Percentiles rank a stretch among this genome's conserved stretches.
phyloP scores from a whole-genome alignment of 2,888 invertebrate species.

The Acanthopleura granulata region DNA sequence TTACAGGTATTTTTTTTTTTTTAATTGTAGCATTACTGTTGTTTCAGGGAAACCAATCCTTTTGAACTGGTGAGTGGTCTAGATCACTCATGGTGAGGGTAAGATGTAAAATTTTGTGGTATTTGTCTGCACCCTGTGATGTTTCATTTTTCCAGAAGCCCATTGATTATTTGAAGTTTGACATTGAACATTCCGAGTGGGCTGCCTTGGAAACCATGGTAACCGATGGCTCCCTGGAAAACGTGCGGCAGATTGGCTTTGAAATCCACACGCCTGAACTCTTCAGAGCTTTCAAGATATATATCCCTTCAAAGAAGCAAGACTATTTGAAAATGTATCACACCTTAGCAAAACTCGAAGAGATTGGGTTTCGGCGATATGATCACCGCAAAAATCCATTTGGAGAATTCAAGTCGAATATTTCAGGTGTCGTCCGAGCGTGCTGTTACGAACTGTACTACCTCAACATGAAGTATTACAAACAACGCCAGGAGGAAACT shows the following conservation, averaged over 20 bases:
- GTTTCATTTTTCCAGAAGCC: constrained; percentile 45
- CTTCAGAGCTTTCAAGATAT: constrained; percentile 28
- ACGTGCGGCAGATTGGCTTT: constrained; percentile 58
- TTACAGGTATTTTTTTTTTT: too few relatives aligned
- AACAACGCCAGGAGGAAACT: too few relatives aligned
- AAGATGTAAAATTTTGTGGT: too few relatives aligned
- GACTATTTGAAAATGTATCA: constrained; percentile 50
- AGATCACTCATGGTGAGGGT: too few relatives aligned
- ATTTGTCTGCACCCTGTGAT: too few relatives aligned
- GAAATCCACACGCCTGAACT: constrained; percentile 53
- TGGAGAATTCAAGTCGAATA: constrained; percentile 42
- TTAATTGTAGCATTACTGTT: too few relatives aligned
- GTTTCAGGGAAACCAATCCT: too few relatives aligned
- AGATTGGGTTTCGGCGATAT: constrained; percentile 49
- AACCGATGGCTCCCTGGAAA: constrained; percentile 37
- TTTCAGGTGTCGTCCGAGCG: constrained; percentile 35
- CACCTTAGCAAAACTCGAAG: constrained; percentile 43
- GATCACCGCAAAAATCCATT: constrained; percentile 55
- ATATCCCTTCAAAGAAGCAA: constrained; percentile 32
- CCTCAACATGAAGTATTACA: constrained; percentile 41
- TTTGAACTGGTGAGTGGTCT: too few relatives aligned
- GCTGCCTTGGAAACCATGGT: constrained; percentile 46
- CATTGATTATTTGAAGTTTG: constrained; percentile 68
- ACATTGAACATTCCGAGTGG: constrained; percentile 68
- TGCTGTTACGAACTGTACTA: constrained; percentile 57